Evolutionary conservation across 2,888 invertebrate species (phyloP), one percentile per base, ranked within the genome.

Genomic region (Pristionchus arcanus): DNA sequence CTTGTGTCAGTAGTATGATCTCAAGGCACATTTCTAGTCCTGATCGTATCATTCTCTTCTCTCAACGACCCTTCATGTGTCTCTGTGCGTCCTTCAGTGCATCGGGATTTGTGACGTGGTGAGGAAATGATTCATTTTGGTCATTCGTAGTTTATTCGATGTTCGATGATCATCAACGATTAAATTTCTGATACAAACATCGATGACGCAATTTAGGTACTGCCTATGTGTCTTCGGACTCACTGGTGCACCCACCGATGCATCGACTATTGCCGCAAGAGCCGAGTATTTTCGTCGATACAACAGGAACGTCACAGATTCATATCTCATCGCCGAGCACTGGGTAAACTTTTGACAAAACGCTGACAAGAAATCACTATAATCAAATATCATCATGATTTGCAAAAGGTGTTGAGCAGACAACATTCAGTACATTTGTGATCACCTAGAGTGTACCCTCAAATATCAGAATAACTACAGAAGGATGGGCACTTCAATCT

Each of bases 31-130:
- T 34, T 71, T 31, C 31, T 49, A 81, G 81, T 53, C 81, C 81
- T 1, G 81, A 81, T n/a, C 81, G 81, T 11, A 81, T 81, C 53
- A 49, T 42, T 53, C 28, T 81, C 81, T 81, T 81, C 81, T 81
- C 81, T 21, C 28, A 53, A n/a, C 49, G 49, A 53, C 81, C 49
- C 42, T 81, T 81, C 49, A 49, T 49, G 49, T n/a, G 9, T 28
- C 49, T 53, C 13, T 53, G 49, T 53, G 81, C 81, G 2, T 81
- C 81, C n/a, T 81, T 81, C 81, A 81, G 81, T 49, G 19, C 37
- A 19, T 81, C 81, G 4, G 81, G 81, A 49, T 42, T 53, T n/a
- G 81, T 81, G 49, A 81, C 81, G 21, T 74, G 74, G 81, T 81
- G 21, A 53, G 74, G 19, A 25, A 37, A 77, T 81, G 42, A 63